A percentile compares a stretch with the other conserved stretches of the same genome.
Conservation (phyloP, 2,113 vertebrate genomes). For the Donacobius atricapilla region DNA sequence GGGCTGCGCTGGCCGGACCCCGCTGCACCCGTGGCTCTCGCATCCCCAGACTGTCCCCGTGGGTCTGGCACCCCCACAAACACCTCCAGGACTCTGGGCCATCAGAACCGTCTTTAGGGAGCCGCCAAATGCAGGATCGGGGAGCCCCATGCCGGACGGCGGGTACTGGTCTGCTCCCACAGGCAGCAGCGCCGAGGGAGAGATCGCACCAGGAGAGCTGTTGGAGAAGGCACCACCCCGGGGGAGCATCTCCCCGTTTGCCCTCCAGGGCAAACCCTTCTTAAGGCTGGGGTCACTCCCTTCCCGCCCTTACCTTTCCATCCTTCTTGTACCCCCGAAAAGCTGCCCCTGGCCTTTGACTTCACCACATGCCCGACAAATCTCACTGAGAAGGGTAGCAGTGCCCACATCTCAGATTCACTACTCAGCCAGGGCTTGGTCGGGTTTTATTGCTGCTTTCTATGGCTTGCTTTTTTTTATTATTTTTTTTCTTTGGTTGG, state of each 20-base stretch:
- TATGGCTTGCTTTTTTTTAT: background rate
- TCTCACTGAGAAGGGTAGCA: background rate
- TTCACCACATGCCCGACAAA: rapidly evolving
- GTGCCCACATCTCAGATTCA: background rate
- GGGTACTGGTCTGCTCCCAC: background rate
- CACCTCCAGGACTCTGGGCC: background rate
- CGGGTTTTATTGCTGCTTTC: background rate
- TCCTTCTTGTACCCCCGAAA: background rate
- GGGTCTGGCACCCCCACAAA: rapidly evolving
- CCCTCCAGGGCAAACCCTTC: too few relatives aligned
- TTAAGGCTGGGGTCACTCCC: background rate
- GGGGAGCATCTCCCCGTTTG: background rate
- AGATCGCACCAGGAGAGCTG: background rate
- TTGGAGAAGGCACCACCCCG: rapidly evolving
- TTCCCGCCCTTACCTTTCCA: background rate
- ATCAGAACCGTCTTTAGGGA: background rate
- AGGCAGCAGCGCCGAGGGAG: background rate
- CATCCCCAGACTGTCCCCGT: background rate
- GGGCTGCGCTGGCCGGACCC: background rate
- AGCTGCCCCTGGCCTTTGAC: background rate
- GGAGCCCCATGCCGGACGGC: too few relatives aligned
- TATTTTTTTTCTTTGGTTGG: background rate
- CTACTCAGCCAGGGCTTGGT: background rate
- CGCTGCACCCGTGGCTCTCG: background rate
- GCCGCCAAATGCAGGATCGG: background rate